These are phyloP conservation scores for Virgularia gustaviana DNA, from an alignment of 92 coral and sea anemone species.

Conservation along the genomic window DNA sequence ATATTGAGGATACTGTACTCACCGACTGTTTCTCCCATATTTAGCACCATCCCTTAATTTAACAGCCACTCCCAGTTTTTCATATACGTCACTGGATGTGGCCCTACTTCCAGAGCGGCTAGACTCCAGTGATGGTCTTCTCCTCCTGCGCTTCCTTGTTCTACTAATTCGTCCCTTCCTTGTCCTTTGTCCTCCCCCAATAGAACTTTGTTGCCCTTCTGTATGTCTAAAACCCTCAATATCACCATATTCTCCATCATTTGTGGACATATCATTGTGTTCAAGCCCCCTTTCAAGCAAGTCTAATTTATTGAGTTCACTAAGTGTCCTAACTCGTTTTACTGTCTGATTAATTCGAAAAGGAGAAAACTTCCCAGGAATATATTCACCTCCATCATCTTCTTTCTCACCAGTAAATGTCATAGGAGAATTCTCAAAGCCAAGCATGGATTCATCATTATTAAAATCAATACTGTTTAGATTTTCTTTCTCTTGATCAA, in stretches of 20 bases:
- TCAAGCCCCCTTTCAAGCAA: slow-evolving; percentile 35
- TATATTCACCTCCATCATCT: slow-evolving; percentile 1
- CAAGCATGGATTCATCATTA: neutral
- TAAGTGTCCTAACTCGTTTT: slow-evolving; percentile 64
- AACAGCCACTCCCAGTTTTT: slow-evolving; percentile 16
- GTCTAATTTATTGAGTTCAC: slow-evolving; percentile 74
- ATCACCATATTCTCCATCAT: neutral
- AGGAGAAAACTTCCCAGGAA: slow-evolving; percentile 60
- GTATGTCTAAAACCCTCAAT: slow-evolving; percentile 1
- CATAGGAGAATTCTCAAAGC: neutral
- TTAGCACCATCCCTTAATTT: neutral
- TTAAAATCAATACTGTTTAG: neutral
- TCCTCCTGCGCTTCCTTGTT: neutral
- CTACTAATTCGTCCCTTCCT: neutral
- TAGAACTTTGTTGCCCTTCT: neutral
- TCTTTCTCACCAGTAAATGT: neutral
- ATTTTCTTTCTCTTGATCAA: slow-evolving; percentile 1
- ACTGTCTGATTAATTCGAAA: slow-evolving; percentile 68
- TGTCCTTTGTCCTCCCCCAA: neutral
- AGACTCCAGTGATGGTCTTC: neutral
- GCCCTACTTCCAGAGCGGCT: neutral
- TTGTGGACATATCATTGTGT: neutral
- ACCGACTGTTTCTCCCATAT: neutral
- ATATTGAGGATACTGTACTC: too few relatives aligned
- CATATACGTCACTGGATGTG: neutral